Evolutionary conservation across 2,888 invertebrate species (phyloP).

Genomic region (Platerodrilus igneus): DNA sequence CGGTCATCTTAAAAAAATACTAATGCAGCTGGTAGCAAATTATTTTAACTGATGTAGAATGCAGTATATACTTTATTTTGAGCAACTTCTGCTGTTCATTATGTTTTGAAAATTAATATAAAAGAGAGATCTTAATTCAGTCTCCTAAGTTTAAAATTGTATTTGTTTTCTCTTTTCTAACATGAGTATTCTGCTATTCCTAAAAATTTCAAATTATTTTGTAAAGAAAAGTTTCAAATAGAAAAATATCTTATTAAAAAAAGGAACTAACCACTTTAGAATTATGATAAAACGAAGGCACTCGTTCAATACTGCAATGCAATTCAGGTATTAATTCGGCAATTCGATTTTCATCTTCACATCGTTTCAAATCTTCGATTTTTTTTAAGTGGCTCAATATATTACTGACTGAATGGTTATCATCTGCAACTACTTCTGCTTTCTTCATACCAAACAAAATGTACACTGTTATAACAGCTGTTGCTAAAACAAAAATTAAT

Average conservation of each 20-base stretch:
- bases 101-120: too few relatives aligned
- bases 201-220: background rate
- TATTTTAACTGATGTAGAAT: too few relatives aligned
- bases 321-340: constrained; percentile 51
- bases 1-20: too few relatives aligned
- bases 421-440: constrained; percentile 46
- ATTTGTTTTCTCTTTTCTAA: too few relatives aligned
- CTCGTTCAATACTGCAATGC: constrained; percentile 59
- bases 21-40: too few relatives aligned
- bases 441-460: constrained; percentile 53
- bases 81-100: too few relatives aligned
- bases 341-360: constrained; percentile 50
- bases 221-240: constrained; percentile 10
- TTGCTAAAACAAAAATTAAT: constrained; percentile 26
- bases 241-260: constrained; percentile 1
- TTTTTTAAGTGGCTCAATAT: constrained; percentile 50
- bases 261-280: constrained; percentile 57
- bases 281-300: constrained; percentile 64
- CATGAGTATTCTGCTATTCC: too few relatives aligned
- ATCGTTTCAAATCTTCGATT: constrained; percentile 49
- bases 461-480: constrained; percentile 46
- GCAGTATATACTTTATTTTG: too few relatives aligned
- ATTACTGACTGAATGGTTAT: constrained; percentile 44
- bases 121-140: too few relatives aligned
- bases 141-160: too few relatives aligned